A percentile compares a stretch with the other conserved stretches of the same genome.
Conservation (phyloP, 2,113 vertebrate genomes). For the Galbula dea region DNA sequence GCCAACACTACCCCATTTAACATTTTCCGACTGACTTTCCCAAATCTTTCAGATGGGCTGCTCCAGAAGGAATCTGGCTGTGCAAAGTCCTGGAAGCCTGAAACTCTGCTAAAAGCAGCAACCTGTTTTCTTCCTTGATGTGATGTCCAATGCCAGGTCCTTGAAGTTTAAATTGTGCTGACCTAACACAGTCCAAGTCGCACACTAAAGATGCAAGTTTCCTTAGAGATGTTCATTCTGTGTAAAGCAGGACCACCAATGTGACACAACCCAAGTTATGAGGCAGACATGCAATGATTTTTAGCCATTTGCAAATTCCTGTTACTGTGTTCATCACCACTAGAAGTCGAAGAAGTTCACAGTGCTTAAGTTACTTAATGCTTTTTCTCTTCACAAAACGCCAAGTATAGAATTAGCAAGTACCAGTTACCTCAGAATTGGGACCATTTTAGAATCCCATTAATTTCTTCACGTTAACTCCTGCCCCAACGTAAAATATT, state of each 20-base stretch:
- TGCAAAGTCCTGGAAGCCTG: constrained; percentile 52
- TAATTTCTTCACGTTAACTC: constrained; percentile 15
- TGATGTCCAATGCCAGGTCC: constrained; percentile 43
- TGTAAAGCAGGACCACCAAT: constrained; percentile 46
- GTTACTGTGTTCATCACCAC: constrained; percentile 6
- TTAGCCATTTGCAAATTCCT: constrained; percentile 29
- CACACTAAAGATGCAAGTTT: constrained; percentile 44
- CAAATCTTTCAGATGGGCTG: constrained; percentile 51
- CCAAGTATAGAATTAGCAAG: constrained; percentile 14
- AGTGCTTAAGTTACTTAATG: background rate
- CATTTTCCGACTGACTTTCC: constrained; percentile 26
- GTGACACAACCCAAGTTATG: constrained; percentile 28
- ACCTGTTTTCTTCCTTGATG: constrained; percentile 54
- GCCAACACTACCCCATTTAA: constrained; percentile 31
- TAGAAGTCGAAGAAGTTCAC: constrained; percentile 2
- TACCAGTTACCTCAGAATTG: constrained; percentile 5
- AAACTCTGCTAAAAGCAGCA: constrained; percentile 46
- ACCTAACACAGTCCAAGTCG: constrained; percentile 51
- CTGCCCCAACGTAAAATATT: constrained; percentile 31
- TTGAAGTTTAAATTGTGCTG: constrained; percentile 59
- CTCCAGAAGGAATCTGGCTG: constrained; percentile 58
- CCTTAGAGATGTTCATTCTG: constrained; percentile 38
- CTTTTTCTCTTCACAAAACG: constrained; percentile 17
- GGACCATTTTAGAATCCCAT: constrained; percentile 44
- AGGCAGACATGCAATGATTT: constrained; percentile 33